phyloP scores from a whole-genome alignment of 2,113 vertebrate genomes.

The Ailurus styani region DNA sequence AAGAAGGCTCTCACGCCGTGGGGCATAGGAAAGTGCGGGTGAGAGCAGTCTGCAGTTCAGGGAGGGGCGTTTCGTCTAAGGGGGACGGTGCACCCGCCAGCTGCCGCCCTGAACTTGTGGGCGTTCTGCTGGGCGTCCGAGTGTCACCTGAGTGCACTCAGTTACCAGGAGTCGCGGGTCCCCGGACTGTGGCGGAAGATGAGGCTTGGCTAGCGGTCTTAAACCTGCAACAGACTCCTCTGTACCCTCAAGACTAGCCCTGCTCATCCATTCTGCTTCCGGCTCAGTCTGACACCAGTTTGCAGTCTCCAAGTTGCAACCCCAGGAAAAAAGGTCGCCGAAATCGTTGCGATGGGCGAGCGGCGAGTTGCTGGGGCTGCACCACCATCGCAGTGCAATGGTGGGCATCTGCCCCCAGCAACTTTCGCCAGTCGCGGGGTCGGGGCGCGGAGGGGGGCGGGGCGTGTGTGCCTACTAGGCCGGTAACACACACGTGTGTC shows the following conservation, averaged over 20 bases:
- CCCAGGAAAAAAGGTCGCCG: neutral
- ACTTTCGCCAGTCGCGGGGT: neutral
- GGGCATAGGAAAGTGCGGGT: rapidly evolving
- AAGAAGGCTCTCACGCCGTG: neutral
- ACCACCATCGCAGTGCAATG: neutral
- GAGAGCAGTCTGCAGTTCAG: too few relatives aligned
- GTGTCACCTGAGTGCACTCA: neutral
- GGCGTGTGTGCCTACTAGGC: neutral
- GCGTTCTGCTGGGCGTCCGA: too few relatives aligned
- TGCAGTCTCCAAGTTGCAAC: neutral
- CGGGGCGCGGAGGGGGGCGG: neutral
- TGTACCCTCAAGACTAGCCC: neutral
- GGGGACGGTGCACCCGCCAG: neutral
- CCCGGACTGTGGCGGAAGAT: neutral
- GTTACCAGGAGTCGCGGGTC: neutral
- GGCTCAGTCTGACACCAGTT: neutral
- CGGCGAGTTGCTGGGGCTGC: neutral
- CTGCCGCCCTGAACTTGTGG: neutral
- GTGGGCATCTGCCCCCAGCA: neutral
- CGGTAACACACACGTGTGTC: neutral
- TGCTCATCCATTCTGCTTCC: neutral
- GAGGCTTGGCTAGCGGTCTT: neutral
- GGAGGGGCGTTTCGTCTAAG: neutral
- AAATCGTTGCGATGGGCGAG: neutral
- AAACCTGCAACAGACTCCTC: neutral